Evolutionary conservation across 1,140 invertebrate species (phyloP).

Genomic region (Tribolium madens): DNA sequence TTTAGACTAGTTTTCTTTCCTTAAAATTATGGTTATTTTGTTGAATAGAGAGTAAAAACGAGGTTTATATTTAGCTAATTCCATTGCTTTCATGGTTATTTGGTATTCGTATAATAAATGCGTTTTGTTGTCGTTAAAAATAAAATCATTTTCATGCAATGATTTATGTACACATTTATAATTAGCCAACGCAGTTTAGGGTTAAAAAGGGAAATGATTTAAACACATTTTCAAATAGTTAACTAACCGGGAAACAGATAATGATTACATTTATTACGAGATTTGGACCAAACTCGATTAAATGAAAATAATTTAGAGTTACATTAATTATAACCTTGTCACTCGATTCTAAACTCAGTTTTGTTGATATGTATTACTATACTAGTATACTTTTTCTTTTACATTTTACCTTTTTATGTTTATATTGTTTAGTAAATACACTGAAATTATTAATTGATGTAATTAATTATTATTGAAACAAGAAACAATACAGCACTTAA

Average conservation of each 20-base stretch:
- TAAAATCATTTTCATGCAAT: background rate
- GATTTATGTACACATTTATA: background rate
- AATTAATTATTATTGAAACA: background rate
- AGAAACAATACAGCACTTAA: background rate
- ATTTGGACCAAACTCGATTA: background rate
- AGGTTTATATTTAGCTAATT: conserved; percentile 1
- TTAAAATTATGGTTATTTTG: background rate
- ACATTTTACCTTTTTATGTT: too few relatives aligned
- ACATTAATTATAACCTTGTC: background rate
- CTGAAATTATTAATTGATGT: too few relatives aligned
- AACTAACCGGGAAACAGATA: background rate
- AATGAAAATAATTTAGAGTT: background rate
- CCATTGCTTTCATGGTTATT: background rate
- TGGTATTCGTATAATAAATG: background rate
- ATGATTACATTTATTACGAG: background rate
- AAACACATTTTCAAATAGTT: background rate
- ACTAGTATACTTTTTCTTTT: too few relatives aligned
- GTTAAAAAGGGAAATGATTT: background rate
- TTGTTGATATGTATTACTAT: background rate
- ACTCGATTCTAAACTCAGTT: background rate
- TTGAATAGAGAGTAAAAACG: background rate
- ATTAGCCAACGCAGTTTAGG: background rate
- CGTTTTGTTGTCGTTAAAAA: background rate
- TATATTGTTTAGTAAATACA: too few relatives aligned
- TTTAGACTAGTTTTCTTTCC: background rate